Evolutionary conservation across 2,888 invertebrate species (phyloP), one percentile per base, ranked within the genome.

Genomic region (Ormyrus nitidulus): DNA sequence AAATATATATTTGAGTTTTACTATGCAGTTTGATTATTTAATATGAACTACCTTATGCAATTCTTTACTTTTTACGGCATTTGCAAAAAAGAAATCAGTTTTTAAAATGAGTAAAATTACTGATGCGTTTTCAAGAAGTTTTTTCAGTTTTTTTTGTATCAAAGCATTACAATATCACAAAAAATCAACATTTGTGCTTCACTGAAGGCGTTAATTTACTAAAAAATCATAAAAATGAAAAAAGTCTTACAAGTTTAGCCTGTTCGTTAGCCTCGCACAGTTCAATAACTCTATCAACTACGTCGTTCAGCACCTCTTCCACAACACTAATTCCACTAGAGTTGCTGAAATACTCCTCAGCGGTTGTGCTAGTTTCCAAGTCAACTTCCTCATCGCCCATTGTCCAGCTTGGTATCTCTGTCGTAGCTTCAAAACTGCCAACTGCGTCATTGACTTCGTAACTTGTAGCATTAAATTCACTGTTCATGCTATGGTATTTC

Each of bases 301-400:
- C 91, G 74, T 93, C 93, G 79, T 93, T 92, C 3, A 94, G 85
- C 75, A 94, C 92, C 61, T 93, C 92, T 65, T 93, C 92, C 7
- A 93, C 92, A 8, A 93, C 89, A 66, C 89, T 90, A 19, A 90
- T 88, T 7, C 90, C 89, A 80, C 91, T 91, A 0, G 90, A 90
- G 64, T 89, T 91, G 83, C 92, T 92, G 83, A 94, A 94, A 84
- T 94, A 94, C 80, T 95, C 94, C 84, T 94, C 94, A 0, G 94
- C 94, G 0, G 94, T 91, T 0, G 93, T 93, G 74, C 94, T 92
- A 11, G 93, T 91, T 83, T 94, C 94, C 2, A 91, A 82, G 11
- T 91, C 91, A 53, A 91, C 88, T 81, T 93, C 92, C 77, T 91
- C 91, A 11, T 90, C 90, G 13, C 91, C 91, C 89, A 91, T 91